phyloP scores from a whole-genome alignment of 1,140 invertebrate species.

The Luehdorfia chinensis region DNA sequence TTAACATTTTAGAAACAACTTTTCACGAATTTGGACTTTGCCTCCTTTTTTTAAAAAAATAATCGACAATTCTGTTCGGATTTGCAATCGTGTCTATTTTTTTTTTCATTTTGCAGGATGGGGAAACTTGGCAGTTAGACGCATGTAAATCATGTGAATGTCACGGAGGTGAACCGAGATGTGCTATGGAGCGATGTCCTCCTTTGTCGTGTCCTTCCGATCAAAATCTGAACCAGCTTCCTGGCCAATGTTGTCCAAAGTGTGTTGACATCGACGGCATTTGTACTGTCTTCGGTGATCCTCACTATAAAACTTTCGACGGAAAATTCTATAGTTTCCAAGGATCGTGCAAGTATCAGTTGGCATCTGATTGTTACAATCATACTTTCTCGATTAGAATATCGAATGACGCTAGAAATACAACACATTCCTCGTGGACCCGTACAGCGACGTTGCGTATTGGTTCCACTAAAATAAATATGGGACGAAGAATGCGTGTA shows the following conservation, averaged over 20 bases:
- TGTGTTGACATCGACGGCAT: slow-evolving; percentile 93
- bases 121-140: slow-evolving; percentile 90
- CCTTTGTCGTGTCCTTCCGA: slow-evolving; percentile 83
- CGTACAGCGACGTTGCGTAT: slow-evolving; percentile 90
- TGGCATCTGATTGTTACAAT: slow-evolving; percentile 88
- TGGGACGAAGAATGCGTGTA: slow-evolving; percentile 91
- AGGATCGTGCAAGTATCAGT: slow-evolving; percentile 93
- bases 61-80: no score
- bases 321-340: slow-evolving; percentile 95
- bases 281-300: slow-evolving; percentile 95
- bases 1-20: no score
- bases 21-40: no score
- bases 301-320: slow-evolving; percentile 96
- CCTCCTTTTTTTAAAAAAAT: no score
- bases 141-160: slow-evolving; percentile 92
- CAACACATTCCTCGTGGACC: slow-evolving; percentile 90
- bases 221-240: slow-evolving; percentile 82
- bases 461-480: slow-evolving; percentile 85
- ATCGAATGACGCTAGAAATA: slow-evolving; percentile 89
- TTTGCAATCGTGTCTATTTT: no score
- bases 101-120: slow-evolving; percentile 81
- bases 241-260: slow-evolving; percentile 90
- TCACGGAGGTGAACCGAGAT: slow-evolving; percentile 86
- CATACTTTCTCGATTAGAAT: slow-evolving; percentile 92
- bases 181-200: slow-evolving; percentile 87